Percentiles rank a stretch among this genome's conserved stretches.
These are phyloP conservation scores for Cheilosia variabilis DNA, from an alignment of 2,888 invertebrate genomes.

Conservation along the genomic window DNA sequence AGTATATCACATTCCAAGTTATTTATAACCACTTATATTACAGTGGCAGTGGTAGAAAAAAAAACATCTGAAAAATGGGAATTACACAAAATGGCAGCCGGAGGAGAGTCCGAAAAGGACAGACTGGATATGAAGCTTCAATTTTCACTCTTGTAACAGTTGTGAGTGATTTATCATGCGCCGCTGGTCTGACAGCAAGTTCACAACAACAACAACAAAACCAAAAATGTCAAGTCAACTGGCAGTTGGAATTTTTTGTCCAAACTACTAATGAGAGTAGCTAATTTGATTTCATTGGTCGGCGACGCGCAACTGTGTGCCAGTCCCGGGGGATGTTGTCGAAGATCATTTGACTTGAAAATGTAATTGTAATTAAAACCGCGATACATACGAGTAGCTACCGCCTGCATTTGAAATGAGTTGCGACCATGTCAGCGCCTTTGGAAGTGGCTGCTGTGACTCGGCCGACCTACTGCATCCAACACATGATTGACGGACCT, in stretches of 20 bases:
- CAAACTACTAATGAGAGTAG: slow-evolving; percentile 69
- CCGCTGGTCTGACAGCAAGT: slow-evolving; percentile 69
- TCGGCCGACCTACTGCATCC: slow-evolving; percentile 18
- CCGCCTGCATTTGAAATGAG: slow-evolving; percentile 69
- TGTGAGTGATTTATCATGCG: slow-evolving; percentile 74
- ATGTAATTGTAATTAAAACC: slow-evolving; percentile 46
- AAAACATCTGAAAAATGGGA: slow-evolving; percentile 42
- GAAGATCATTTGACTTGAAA: slow-evolving; percentile 58
- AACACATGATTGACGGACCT: slow-evolving; percentile 65
- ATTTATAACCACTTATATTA: slow-evolving; percentile 75
- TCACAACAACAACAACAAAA: slow-evolving; percentile 21
- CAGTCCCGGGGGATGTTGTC: slow-evolving; percentile 66
- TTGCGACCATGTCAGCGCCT: slow-evolving; percentile 60
- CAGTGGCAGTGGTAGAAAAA: slow-evolving; percentile 28
- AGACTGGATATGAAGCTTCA: slow-evolving; percentile 71
- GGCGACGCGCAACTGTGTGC: slow-evolving; percentile 45
- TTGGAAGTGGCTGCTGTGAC: slow-evolving; percentile 33
- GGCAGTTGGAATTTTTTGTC: slow-evolving; percentile 58
- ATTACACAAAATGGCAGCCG: slow-evolving; percentile 70
- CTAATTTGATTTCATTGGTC: slow-evolving; percentile 73
- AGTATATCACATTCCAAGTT: slow-evolving; percentile 77
- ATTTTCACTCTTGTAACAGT: slow-evolving; percentile 72
- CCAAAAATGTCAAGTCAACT: slow-evolving; percentile 54
- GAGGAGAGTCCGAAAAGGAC: slow-evolving; percentile 66
- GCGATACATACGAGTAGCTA: neutral